Conservation (phyloP, 2,113 vertebrate genomes). For the Aegithalos caudatus region DNA sequence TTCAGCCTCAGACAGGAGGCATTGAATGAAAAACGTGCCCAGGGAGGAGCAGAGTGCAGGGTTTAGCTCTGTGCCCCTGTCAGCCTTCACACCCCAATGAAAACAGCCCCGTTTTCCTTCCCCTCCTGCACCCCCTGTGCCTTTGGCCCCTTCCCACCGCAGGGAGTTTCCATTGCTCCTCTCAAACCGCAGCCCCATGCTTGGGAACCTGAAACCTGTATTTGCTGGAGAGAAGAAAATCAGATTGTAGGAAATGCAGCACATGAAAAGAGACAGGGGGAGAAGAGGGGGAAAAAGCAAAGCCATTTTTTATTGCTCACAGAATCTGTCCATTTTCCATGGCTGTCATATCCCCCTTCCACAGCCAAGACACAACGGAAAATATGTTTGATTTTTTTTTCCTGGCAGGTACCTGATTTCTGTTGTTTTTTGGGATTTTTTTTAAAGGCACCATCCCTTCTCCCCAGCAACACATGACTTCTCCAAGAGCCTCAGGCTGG, state of each 20-base stretch:
- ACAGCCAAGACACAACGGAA: constrained; percentile 22
- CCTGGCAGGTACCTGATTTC: constrained; percentile 34
- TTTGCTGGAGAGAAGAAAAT: constrained; percentile 16
- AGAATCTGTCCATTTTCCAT: constrained; percentile 36
- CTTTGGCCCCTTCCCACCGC: background rate
- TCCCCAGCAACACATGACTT: background rate
- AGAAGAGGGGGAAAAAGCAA: background rate
- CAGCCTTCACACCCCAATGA: background rate
- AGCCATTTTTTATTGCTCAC: background rate
- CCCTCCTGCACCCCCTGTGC: background rate
- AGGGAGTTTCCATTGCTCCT: constrained; percentile 34
- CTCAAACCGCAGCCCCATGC: constrained; percentile 27
- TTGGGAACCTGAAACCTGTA: constrained; percentile 17
- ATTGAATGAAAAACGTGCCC: fast-evolving
- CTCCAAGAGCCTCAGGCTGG: background rate
- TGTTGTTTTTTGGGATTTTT: background rate
- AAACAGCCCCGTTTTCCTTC: background rate
- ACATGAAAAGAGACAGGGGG: background rate
- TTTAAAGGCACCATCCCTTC: background rate
- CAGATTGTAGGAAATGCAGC: constrained; percentile 17
- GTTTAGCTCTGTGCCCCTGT: background rate
- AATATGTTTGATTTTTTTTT: constrained; percentile 36
- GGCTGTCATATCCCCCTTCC: constrained; percentile 38
- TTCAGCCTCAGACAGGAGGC: background rate
- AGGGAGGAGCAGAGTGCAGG: fast-evolving